A percentile compares a stretch with the other conserved stretches of the same genome.
phyloP scores from a whole-genome alignment of 2,888 invertebrate genomes.

The Thymelicus lineola region DNA sequence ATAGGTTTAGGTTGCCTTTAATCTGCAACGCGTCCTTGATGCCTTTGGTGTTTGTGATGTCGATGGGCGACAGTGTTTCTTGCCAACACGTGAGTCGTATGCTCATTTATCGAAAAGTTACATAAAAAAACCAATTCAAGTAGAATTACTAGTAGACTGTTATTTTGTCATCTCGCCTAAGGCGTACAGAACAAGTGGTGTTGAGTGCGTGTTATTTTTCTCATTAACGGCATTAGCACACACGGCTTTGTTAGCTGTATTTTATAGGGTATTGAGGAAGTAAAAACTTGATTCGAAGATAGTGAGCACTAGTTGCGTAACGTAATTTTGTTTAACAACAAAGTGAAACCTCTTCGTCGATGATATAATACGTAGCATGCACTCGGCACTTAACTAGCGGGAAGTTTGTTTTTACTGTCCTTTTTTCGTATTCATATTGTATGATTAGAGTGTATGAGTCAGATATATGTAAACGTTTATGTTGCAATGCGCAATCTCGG shows the following conservation, averaged over 20 bases:
- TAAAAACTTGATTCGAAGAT: constrained; percentile 56
- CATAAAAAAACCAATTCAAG: not conserved
- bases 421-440: constrained; percentile 25
- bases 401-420: constrained; percentile 30
- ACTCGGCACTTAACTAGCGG: constrained; percentile 26
- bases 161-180: constrained; percentile 28
- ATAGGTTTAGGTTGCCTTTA: no score
- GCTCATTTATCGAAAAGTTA: no score
- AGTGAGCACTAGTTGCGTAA: constrained; percentile 70
- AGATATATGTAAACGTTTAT: constrained; percentile 13
- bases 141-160: not conserved
- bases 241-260: constrained; percentile 33
- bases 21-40: no score
- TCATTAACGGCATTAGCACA: constrained; percentile 33
- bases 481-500: constrained; percentile 10
- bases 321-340: constrained; percentile 78
- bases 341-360: constrained; percentile 69
- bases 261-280: constrained; percentile 58
- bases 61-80: no score
- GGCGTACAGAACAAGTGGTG: constrained; percentile 7
- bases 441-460: constrained; percentile 24
- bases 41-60: no score
- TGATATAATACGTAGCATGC: constrained; percentile 69
- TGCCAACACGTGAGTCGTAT: no score
- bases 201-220: constrained; percentile 25